A percentile compares a stretch with the other conserved stretches of the same genome.
Conservation (phyloP, 2,888 invertebrate species). For the Clunio marinus region DNA sequence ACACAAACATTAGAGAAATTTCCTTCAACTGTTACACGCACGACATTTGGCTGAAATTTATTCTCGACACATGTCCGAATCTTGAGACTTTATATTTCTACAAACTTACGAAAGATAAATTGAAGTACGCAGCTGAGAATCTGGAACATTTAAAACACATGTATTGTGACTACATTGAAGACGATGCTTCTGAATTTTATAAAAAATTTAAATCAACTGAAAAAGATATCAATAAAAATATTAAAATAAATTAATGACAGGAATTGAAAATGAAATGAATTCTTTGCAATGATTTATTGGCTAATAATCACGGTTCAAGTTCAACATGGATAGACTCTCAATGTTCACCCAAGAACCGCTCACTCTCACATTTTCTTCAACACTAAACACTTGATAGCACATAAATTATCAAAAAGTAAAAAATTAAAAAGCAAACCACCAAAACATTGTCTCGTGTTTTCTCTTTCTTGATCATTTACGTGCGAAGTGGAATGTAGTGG, state of each 20-base stretch:
- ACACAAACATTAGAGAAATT: constrained; percentile 19
- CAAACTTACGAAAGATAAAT: constrained; percentile 31
- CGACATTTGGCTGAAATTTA: constrained; percentile 17
- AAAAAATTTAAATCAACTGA: background rate
- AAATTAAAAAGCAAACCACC: too few species aligned
- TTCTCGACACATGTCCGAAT: constrained; percentile 19
- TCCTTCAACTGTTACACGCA: constrained; percentile 27
- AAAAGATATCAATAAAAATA: constrained; percentile 7
- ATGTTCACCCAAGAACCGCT: too few species aligned
- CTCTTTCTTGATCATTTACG: too few species aligned
- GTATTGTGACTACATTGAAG: constrained; percentile 22
- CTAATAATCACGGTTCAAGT: too few species aligned
- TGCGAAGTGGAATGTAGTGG: too few species aligned
- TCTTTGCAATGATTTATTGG: too few species aligned
- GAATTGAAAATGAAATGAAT: background rate
- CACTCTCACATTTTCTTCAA: too few species aligned
- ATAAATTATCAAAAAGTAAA: too few species aligned
- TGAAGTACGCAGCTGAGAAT: constrained; percentile 17
- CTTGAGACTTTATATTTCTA: constrained; percentile 11
- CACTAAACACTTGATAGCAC: too few species aligned
- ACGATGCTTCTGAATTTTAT: constrained; percentile 14
- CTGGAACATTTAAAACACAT: constrained; percentile 21
- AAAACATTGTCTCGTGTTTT: too few species aligned
- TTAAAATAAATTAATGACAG: constrained; percentile 27
- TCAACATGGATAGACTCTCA: too few species aligned